Evolutionary conservation across 2,888 invertebrate genomes (phyloP).

Genomic region (Rutpela maculata): DNA sequence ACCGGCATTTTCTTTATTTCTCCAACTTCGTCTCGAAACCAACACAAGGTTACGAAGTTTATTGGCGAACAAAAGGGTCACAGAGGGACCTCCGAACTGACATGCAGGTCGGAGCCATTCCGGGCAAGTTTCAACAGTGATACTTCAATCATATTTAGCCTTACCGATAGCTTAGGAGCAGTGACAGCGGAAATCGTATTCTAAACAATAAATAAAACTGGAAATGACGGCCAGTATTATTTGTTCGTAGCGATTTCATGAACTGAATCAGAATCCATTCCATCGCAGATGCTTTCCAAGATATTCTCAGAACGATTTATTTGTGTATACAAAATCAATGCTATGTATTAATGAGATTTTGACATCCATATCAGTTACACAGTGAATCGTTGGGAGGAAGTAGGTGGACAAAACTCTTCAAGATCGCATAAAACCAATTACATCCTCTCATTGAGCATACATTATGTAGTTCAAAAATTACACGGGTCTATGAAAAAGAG

Average conservation of each 20-base stretch:
- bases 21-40: conserved; percentile 17
- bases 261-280: not conserved
- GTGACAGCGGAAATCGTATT: not conserved
- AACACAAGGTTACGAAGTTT: conserved; percentile 21
- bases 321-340: not conserved
- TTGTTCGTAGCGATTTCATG: not conserved
- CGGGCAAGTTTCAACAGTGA: conserved; percentile 5
- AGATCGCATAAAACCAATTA: too few species aligned
- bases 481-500: too few species aligned
- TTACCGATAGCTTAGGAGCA: not conserved
- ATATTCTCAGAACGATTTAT: not conserved
- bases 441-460: too few species aligned
- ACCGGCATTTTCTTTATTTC: conserved; percentile 47
- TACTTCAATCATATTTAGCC: not conserved
- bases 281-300: not conserved
- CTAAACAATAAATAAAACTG: conserved; percentile 7
- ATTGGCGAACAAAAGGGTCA: conserved; percentile 25
- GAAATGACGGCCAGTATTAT: conserved; percentile 1
- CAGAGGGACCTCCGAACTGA: conserved; percentile 1
- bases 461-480: too few species aligned
- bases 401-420: too few species aligned
- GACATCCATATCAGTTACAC: too few species aligned
- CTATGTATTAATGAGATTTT: not conserved
- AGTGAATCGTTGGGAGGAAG: too few species aligned
- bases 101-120: conserved; percentile 10